Percentiles rank a stretch among this genome's conserved stretches.
phyloP scores from a whole-genome alignment of 2,113 vertebrate species.

The Anhinga rufa region DNA sequence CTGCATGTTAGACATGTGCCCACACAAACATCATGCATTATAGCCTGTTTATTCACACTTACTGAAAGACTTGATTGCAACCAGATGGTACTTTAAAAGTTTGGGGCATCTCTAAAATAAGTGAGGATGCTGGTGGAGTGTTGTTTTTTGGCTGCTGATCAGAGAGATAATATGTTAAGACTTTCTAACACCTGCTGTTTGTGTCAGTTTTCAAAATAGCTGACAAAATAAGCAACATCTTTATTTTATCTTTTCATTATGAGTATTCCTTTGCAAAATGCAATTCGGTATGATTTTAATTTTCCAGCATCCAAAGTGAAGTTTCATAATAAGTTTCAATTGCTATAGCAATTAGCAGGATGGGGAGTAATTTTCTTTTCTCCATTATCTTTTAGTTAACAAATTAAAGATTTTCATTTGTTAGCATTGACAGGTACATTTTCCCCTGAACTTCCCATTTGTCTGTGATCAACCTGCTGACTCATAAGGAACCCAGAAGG shows the following conservation, averaged over 20 bases:
- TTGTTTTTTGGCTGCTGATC: not conserved
- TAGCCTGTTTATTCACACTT: not conserved
- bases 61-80: not conserved
- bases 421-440: not conserved
- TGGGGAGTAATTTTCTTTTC: not conserved
- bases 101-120: not conserved
- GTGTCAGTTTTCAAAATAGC: not conserved
- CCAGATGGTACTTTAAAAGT: not conserved
- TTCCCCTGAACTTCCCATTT: not conserved
- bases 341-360: not conserved
- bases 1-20: not conserved
- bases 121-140: not conserved
- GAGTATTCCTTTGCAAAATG: not conserved
- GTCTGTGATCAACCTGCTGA: not conserved
- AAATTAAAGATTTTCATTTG: not conserved
- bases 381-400: not conserved
- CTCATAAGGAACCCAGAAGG: not conserved
- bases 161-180: not conserved
- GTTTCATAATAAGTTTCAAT: not conserved
- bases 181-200: slow-evolving; percentile 10
- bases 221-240: not conserved
- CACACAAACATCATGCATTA: not conserved
- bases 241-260: not conserved
- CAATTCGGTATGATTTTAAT: not conserved
- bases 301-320: not conserved